Base-by-base conservation (phyloP, 2,113 vertebrate genomes). In the Zosterops borbonicus region DNA sequence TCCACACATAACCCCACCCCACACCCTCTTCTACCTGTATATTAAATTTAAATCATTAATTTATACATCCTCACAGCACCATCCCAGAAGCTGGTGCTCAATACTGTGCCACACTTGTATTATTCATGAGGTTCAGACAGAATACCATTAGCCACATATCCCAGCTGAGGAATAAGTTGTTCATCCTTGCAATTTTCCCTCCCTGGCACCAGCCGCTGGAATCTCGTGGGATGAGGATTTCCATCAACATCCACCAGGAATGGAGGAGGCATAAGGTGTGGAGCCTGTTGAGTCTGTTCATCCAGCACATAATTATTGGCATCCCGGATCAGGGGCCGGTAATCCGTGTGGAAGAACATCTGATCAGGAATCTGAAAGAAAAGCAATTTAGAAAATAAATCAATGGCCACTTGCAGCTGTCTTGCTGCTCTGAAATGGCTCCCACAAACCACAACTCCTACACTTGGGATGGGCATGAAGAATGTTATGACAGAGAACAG, bases 281-380 rank as follows among this genome's bases (percentile, higher is more conserved):
- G 99, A n/a, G 99, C 99, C 97, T 99, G 99, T 93, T 99, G 99
- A 7, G 99, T 99, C 98, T 99, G 99, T 92, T 99, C 99, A 74
- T 99, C 99, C 97, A 99, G 95, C 70, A 99, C 99, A n/a, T 98
- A 99, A 97, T 99, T 99, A 90, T 99, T 99, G 50, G 99, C 94
- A 94, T 99, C 99, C 39, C 99, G 98, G 90, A 99, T 99, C 80
- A 99, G 98, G 13, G 99, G 99, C n/a, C 99, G 98, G 97, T 99
- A 99, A 97, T 99, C 99, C 55, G 99, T 99, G 94, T 99, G 99
- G 98, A 99, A 99, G 98, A 99, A 99, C 99, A 99, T 99, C 97
- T 99, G 99, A 96, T 99, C 99, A 77, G 99, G 99, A 98, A 99
- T 99, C 99, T 99, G 96, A 49, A 87, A 74, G 58, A 84, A 69